Evolutionary conservation across 2,113 vertebrate genomes (phyloP).

Genomic region (Peromyscus maniculatus): DNA sequence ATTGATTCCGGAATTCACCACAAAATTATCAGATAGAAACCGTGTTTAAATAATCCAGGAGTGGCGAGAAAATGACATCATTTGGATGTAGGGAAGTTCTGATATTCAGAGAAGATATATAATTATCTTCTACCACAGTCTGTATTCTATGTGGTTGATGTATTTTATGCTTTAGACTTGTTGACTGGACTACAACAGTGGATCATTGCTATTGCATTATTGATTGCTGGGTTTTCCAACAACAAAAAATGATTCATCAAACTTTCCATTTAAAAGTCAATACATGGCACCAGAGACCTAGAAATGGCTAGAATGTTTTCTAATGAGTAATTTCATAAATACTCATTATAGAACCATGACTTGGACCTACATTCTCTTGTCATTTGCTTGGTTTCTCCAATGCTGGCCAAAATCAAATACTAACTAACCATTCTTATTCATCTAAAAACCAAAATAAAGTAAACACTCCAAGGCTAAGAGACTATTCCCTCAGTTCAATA

Average conservation of each 20-base stretch:
- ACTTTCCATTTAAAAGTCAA: background rate
- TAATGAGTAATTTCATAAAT: background rate
- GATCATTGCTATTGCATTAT: background rate
- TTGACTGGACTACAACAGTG: background rate
- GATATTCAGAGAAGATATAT: background rate
- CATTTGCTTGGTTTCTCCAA: conserved; percentile 6
- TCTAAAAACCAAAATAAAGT: background rate
- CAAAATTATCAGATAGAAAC: conserved; percentile 30
- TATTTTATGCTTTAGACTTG: conserved; percentile 13
- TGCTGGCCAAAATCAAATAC: background rate
- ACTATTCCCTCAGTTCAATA: background rate
- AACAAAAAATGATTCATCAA: background rate
- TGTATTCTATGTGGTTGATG: background rate
- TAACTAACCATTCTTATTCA: background rate
- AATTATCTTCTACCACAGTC: background rate
- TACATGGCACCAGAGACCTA: background rate
- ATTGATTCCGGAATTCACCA: conserved; percentile 27
- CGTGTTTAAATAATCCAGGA: conserved; percentile 6
- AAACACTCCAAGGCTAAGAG: background rate
- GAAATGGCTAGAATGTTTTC: conserved; percentile 12
- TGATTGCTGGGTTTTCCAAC: conserved; percentile 42
- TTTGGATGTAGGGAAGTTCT: background rate
- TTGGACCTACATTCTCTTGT: background rate
- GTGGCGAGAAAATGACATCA: background rate
- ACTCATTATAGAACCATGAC: background rate